phyloP scores from a whole-genome alignment of 2,797 vertebrate genomes.

The Phaenicophaeus curvirostris region DNA sequence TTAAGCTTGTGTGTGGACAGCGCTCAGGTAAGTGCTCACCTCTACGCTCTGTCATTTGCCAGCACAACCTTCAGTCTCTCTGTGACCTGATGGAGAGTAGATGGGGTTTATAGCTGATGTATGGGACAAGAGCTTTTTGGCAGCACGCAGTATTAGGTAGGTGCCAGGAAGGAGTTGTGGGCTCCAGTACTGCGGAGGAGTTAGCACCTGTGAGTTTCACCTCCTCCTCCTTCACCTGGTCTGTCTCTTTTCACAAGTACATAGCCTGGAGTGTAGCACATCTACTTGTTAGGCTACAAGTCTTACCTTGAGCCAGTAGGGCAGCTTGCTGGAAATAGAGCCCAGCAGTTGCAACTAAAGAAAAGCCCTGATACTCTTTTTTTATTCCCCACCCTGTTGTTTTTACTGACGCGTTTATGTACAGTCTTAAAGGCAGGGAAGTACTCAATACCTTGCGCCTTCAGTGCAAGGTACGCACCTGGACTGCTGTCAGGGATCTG shows the following conservation, averaged over 20 bases:
- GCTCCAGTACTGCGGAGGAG: neutral
- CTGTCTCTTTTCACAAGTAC: neutral
- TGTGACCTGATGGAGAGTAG: neutral
- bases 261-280: neutral
- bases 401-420: neutral
- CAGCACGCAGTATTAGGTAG: neutral
- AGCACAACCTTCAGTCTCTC: neutral
- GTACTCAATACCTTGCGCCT: rapidly evolving
- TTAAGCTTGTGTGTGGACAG: neutral
- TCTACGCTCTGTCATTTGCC: neutral
- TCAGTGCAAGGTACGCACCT: neutral
- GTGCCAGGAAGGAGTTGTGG: neutral
- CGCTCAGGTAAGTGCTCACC: neutral
- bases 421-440: neutral
- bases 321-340: neutral
- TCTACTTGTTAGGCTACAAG: neutral
- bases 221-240: neutral
- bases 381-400: neutral
- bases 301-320: neutral
- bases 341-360: neutral
- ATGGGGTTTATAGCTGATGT: neutral
- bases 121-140: neutral
- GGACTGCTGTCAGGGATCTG: neutral
- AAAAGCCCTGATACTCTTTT: neutral
- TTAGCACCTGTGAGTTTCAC: neutral